Conservation (phyloP, 2,888 invertebrate species). For the Theristus sp. region DNA sequence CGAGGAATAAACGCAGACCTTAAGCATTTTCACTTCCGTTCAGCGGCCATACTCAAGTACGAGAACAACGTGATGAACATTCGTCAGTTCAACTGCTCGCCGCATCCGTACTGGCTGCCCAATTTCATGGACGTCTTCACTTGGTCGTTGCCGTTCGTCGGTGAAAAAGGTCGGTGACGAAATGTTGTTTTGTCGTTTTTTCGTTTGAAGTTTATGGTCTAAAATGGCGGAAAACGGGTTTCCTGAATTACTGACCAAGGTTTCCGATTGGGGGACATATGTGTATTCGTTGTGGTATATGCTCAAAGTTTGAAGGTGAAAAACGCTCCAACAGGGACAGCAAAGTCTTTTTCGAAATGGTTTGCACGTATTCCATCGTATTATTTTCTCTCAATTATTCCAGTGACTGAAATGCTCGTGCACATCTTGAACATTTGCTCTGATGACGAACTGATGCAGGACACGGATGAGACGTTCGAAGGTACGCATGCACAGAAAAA, state of each 20-base stretch:
- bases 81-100: slow-evolving; percentile 98
- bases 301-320: no score
- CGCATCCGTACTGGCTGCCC: slow-evolving; percentile 98
- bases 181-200: no score
- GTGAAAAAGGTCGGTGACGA: slow-evolving; percentile 88
- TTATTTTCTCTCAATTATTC: slow-evolving; percentile 11
- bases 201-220: no score
- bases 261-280: no score
- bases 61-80: slow-evolving; percentile 99
- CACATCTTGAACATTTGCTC: slow-evolving; percentile 99
- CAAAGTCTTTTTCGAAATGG: no score
- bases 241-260: no score
- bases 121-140: slow-evolving; percentile 99
- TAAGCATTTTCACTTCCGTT: no score
- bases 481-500: no score
- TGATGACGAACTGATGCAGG: slow-evolving; percentile 91
- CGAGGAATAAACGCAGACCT: no score
- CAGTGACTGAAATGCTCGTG: slow-evolving; percentile 97
- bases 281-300: no score
- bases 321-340: no score
- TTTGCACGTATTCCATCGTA: neutral
- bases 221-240: no score
- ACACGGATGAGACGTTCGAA: slow-evolving; percentile 90
- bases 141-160: slow-evolving; percentile 98
- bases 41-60: slow-evolving; percentile 95